These are phyloP conservation scores for Morbakka virulenta DNA, from an alignment of 30 jellyfish, hydroid and myxozoan species.

Conservation along the genomic window DNA sequence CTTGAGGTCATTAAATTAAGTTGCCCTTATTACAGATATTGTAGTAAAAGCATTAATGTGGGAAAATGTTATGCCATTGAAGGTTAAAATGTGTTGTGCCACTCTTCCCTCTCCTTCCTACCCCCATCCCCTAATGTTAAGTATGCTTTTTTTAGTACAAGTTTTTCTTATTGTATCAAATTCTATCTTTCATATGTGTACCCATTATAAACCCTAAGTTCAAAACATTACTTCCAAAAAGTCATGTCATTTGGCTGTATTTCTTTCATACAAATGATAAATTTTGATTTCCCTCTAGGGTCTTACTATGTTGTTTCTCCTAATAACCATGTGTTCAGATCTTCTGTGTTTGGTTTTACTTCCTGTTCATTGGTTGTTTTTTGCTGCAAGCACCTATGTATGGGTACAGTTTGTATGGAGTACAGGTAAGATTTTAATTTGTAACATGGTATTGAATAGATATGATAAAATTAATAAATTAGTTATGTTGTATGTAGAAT, in stretches of 20 bases:
- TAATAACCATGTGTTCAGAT: slow-evolving; percentile 86
- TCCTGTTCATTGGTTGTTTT: slow-evolving; percentile 96
- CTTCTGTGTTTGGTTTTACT: slow-evolving; percentile 72
- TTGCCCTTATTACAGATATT: too few relatives aligned
- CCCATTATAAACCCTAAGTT: too few relatives aligned
- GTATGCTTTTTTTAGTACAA: too few relatives aligned
- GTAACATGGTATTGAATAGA: background rate
- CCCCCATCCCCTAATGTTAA: too few relatives aligned
- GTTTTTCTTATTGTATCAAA: too few relatives aligned
- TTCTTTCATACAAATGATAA: background rate
- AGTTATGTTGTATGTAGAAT: background rate
- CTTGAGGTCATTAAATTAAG: too few relatives aligned
- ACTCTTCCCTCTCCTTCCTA: too few relatives aligned
- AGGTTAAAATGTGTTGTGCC: too few relatives aligned
- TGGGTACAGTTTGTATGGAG: slow-evolving; percentile 98
- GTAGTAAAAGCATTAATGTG: too few relatives aligned
- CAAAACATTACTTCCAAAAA: too few relatives aligned
- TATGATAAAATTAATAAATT: background rate
- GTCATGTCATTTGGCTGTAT: background rate
- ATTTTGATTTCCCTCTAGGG: slow-evolving; percentile 71
- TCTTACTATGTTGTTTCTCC: slow-evolving; percentile 73
- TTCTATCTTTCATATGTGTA: too few relatives aligned
- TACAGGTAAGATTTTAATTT: slow-evolving; percentile 88
- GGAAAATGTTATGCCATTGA: too few relatives aligned
- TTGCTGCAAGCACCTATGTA: slow-evolving; percentile 98